Evolutionary conservation across 2,797 vertebrate species (phyloP), one percentile per base, ranked within the genome.

Genomic region (Rachycentron canadum): DNA sequence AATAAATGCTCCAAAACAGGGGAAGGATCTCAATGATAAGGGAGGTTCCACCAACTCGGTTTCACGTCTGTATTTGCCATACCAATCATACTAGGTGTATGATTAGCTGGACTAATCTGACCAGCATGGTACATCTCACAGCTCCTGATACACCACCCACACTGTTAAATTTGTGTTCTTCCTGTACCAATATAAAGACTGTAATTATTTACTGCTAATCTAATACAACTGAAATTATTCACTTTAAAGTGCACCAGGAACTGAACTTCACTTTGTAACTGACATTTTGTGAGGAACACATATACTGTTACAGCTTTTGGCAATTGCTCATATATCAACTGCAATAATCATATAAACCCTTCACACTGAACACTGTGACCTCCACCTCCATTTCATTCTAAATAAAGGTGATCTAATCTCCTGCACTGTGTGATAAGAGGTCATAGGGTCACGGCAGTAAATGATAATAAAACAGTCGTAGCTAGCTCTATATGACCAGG

Each of bases 371-470:
- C 67, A 63, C 77, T 9, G 28, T 83, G 80, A 90, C 88, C 88
- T 90, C 76, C 87, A 88, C 63, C 80, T 64, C 67, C 78, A 81
- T 85, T 77, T 86, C 65, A 79, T 73, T 72, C 56, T 93, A 90
- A 91, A 93, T 90, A 82, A 90, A 74, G 69, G 58, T 65, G 82
- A 76, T 89, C 76, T 84, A 80, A 91, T 93, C 86, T 85, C 82
- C 86, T 83, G 83, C 78, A 56, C 70, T 58, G 45, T 45, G 56
- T 79, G 78, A 89, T 88, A 74, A 76, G 67, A 83, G 88, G 91
- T 91, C 88, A 79, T 4, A 56, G 61, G 91, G 89, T 90, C 91
- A 91, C 17, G 79, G 80, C 76, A 83, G 73, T 75, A 88, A 90
- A 88, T 87, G 84, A 79, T 84, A 85, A 87, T 93, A 91, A 92